These are phyloP conservation scores for Andrena marginata DNA, from an alignment of 2,888 invertebrate species.

Conservation along the genomic window DNA sequence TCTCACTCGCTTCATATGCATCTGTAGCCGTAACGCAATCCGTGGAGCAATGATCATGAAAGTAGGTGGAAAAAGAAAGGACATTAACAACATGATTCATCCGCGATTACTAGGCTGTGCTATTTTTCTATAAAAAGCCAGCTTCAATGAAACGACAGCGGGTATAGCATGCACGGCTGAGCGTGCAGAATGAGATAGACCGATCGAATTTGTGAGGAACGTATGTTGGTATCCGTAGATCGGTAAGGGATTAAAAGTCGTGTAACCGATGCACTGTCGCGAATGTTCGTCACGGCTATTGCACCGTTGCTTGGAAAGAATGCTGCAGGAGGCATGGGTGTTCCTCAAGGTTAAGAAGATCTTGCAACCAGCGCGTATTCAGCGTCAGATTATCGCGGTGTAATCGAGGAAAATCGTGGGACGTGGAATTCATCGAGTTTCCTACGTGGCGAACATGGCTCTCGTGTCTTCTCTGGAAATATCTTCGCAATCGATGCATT, in stretches of 20 bases:
- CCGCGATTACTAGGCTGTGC: neutral
- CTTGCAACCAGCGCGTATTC: slow-evolving; percentile 51
- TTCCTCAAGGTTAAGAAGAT: slow-evolving; percentile 64
- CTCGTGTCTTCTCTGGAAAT: neutral
- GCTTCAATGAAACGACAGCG: neutral
- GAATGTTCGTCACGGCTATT: slow-evolving; percentile 7
- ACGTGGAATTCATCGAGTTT: slow-evolving; percentile 56
- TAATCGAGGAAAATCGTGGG: slow-evolving; percentile 64
- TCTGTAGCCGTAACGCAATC: slow-evolving; percentile 15
- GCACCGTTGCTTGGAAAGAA: slow-evolving; percentile 43
- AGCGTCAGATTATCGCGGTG: slow-evolving; percentile 43
- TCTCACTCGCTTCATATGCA: neutral
- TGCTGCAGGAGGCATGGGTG: slow-evolving; percentile 54
- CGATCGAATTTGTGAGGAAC: neutral
- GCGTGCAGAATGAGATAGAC: neutral
- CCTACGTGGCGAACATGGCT: neutral
- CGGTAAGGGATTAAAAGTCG: slow-evolving; percentile 7
- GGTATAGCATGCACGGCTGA: neutral
- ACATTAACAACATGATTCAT: slow-evolving; percentile 8
- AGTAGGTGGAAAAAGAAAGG: slow-evolving; percentile 34
- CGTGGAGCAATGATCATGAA: slow-evolving; percentile 6
- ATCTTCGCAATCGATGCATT: neutral
- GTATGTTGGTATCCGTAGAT: neutral
- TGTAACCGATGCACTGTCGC: neutral
- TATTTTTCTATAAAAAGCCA: neutral